These are phyloP conservation scores for Athalia rosae DNA, from an alignment of 2,888 invertebrate species.

Conservation along the genomic window DNA sequence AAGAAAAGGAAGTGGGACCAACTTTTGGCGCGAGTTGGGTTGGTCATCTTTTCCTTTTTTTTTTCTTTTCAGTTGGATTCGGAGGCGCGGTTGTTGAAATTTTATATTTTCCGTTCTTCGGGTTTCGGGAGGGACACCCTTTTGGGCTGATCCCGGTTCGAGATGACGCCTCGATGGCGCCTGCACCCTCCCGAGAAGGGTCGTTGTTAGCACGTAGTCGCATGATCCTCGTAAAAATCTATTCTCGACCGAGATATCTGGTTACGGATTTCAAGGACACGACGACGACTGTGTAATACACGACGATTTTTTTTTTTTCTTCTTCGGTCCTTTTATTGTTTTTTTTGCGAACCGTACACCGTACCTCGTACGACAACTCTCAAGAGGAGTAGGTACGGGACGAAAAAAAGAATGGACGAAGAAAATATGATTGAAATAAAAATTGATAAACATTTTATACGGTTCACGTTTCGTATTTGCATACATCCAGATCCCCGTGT, in stretches of 20 bases:
- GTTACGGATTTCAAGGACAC: conserved; percentile 33
- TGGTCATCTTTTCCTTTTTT: too few relatives aligned
- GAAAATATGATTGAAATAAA: too few relatives aligned
- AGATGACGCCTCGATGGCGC: conserved; percentile 71
- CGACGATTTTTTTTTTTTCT: too few relatives aligned
- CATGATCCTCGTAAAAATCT: conserved; percentile 54
- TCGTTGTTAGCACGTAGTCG: conserved; percentile 45
- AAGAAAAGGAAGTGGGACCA: conserved; percentile 50
- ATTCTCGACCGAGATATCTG: conserved; percentile 49
- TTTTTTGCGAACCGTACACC: too few relatives aligned
- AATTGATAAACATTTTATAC: too few relatives aligned
- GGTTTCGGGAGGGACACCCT: conserved; percentile 54
- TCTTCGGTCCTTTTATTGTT: too few relatives aligned
- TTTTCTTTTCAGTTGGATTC: too few relatives aligned
- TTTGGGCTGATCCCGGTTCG: conserved; percentile 67
- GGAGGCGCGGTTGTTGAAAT: conserved; percentile 5
- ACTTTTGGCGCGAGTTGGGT: neutral
- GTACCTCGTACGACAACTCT: too few relatives aligned
- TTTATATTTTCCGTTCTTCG: conserved; percentile 18
- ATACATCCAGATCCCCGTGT: too few relatives aligned
- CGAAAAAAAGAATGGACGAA: too few relatives aligned
- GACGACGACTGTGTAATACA: neutral
- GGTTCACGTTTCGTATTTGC: too few relatives aligned
- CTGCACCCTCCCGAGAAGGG: conserved; percentile 52
- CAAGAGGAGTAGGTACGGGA: too few relatives aligned